Base-by-base conservation (phyloP, 92 coral and sea anemone genomes). In the Zoanthus gigantus region DNA sequence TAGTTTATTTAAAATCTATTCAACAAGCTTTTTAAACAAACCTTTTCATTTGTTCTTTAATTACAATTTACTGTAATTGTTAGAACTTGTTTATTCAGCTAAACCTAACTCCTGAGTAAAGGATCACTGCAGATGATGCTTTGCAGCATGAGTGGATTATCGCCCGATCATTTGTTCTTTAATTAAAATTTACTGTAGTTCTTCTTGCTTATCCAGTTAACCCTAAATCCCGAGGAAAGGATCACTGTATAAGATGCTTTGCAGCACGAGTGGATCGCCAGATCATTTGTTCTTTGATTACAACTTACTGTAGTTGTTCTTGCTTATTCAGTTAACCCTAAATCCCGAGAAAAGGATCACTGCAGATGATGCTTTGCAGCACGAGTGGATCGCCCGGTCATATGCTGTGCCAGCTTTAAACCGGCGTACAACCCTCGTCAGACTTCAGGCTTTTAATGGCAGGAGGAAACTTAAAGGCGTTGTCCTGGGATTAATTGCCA, bases 391-490 rank as follows among this genome's bases (percentile, higher is more conserved):
- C 18, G 61, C 92, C 44, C 93, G 88, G 31, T 93, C 94, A 0
- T 93, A 92, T 47, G 85, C 81, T 68, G 85, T 93, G 52, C 97
- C 98, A 15, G 90, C 96, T 18, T 56, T 85, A 17, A 90, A 96
- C 90, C 85, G 92, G 71, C 92, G 93, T 17, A 91, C 91, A 17
- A 96, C 98, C 3, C 84, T 94, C 5, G 97, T 94, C 53, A 88
- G 98, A 65, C 96, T 96, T 61, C 91, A 96, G 44, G 98, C 98
- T 17, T 96, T 96, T 78, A 83, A 96, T 77, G 98, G 93, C 16
- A 90, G 98, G 34, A 84, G 98, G 74, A 96, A 94, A 89, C 94
- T 96, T 3, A 92, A 91, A 71, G 97, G 98, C 15, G 94, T 96
- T 5, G 98, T 95, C 71, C 86, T 94, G 74, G 98, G 95, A 68